Base-by-base conservation (phyloP, 2,797 vertebrate genomes). In the Melanotaenia pygmaea region DNA sequence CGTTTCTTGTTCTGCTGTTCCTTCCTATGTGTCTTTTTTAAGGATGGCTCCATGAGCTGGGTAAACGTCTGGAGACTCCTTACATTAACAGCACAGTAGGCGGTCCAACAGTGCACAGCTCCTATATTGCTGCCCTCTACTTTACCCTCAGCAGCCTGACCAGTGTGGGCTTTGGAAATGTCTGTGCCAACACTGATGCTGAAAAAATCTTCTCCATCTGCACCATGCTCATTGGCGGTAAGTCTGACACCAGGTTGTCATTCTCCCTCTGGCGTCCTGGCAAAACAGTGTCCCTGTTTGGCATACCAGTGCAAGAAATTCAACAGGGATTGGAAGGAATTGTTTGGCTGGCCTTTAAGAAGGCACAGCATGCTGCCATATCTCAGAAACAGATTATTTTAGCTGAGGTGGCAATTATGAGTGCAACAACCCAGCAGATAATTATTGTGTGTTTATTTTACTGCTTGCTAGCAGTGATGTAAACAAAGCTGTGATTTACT, bases 181-280 rank as follows among this genome's bases (percentile, higher is more conserved):
- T 99, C 67, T 98, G 96, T 0, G 97, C 98, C 91, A 99, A 99
- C 95, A 98, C 98, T 0, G 96, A 99, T 0, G 95, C 96, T 0
- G 98, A 99, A 92, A 99, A 99, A 93, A 97, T 99, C 90, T 99
- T 98, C 92, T 99, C 98, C 86, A 96, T 99, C 93, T 98, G 98
- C 93, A 97, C 96, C 61, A 99, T 99, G 98, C 96, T 99, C 50
- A 95, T 99, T 0, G 96, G 96, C 62, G 96, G 96, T 97, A 93
- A 69, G 95, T 91, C 28, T 78, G 70, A 58, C 84, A 64, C 71
- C 24, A 12, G 59, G 70, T 30, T 54, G 51, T 62, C 76, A 47
- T 28, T 77, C 62, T 74, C 76, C 70, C 71, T 66, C 78, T 58
- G 73, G 64, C 24, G 1, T 80, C 72, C 64, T 85, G 83, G 82